These are phyloP conservation scores for Aproaerema taeniolella DNA, from an alignment of 2,888 invertebrate genomes.

Conservation along the genomic window DNA sequence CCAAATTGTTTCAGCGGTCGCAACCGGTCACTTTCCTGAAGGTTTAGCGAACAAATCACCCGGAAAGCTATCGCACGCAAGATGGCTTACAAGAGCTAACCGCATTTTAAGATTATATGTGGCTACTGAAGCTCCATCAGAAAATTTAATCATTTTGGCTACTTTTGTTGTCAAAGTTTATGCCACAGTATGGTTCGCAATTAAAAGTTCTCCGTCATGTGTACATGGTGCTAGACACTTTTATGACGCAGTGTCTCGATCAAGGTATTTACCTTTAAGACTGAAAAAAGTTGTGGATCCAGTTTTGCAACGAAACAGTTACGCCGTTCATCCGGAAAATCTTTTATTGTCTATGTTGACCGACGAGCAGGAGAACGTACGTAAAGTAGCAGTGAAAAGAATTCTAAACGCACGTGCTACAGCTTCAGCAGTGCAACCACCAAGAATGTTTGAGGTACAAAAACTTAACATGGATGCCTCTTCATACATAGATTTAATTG, in stretches of 20 bases:
- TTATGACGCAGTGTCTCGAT: conserved; percentile 5
- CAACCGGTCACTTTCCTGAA: conserved; percentile 12
- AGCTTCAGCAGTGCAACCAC: background rate
- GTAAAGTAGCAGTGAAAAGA: background rate
- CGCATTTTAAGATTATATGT: conserved; percentile 22
- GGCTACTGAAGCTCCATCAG: conserved; percentile 15
- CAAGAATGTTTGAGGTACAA: conserved; percentile 4
- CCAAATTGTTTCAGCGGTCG: conserved; percentile 17
- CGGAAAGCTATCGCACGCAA: conserved; percentile 22
- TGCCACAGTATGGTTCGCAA: background rate
- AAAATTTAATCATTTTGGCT: conserved; percentile 19
- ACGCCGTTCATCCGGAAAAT: background rate
- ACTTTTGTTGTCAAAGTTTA: too few relatives aligned
- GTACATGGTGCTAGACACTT: conserved; percentile 26
- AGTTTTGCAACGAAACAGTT: background rate
- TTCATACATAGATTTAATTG: background rate
- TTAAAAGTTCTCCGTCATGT: conserved; percentile 17
- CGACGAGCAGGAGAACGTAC: background rate
- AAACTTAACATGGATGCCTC: background rate
- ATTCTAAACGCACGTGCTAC: background rate
- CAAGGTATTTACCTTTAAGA: background rate
- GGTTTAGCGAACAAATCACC: conserved; percentile 19
- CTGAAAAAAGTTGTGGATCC: conserved; percentile 1
- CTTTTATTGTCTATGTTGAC: background rate
- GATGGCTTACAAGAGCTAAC: conserved; percentile 23